Base-by-base conservation (phyloP, 2,113 vertebrate genomes). In the Pogonocichla stellata region DNA sequence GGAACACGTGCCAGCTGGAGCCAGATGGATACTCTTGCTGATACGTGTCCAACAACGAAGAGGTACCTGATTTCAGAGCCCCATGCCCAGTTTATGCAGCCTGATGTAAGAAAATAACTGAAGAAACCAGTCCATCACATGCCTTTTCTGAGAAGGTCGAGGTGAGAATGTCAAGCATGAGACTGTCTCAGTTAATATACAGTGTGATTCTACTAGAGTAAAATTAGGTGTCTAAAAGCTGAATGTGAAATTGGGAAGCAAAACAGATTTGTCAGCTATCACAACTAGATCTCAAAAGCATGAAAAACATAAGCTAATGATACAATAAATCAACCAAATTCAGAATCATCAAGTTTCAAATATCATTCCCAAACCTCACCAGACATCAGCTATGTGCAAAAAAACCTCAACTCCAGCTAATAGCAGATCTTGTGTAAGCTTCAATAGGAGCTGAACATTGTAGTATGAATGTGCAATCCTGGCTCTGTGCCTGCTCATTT, bases 31-130 rank as follows among this genome's bases (percentile, higher is more conserved):
- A 18, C 7, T 31, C 72, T 50, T 71, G 48, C 14, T 71, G 33
- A 57, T n/a, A 26, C 0, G 0, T 64, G 23, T 26, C 51, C 43
- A 38, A 11, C 16, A 51, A 5, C 28, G 48, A 87, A 81, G 16
- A 61, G 3, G 25, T 50, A 45, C 36, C 22, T 56, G 40, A 75
- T 72, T 81, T 80, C 10, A 19, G 40, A 75, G 18, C 5, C 7
- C 13, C 18, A 23, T 36, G 13, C 8, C 40, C 25, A 14, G 9
- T 31, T 88, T 69, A 50, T 45, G 33, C 5, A 50, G 36, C 31
- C 47, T n/a, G 31, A 26, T 61, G 5, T 79, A 60, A 72, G 43
- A 79, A 91, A 86, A 10, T 20, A 64, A 20, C 43, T 56, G 51
- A 67, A 86, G 57, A 67, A 88, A 72, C 8, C 25, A 65, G 42